These are phyloP conservation scores for Drosophila atripex DNA, from an alignment of 2,888 invertebrate species.

Conservation along the genomic window DNA sequence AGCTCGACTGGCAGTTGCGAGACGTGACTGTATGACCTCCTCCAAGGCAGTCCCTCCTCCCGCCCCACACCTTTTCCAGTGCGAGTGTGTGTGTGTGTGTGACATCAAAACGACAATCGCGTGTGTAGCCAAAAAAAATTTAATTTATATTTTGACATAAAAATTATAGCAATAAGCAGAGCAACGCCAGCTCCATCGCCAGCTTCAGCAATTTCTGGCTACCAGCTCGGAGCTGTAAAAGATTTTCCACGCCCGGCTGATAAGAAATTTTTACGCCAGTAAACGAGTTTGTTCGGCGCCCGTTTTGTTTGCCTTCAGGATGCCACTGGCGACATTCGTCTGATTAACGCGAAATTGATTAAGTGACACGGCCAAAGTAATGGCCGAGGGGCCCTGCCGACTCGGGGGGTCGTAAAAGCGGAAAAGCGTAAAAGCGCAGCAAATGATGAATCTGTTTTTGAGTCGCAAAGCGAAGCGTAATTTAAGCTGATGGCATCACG, in stretches of 20 bases:
- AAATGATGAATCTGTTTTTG: slow-evolving; percentile 69
- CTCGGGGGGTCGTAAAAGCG: slow-evolving; percentile 21
- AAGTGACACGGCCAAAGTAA: slow-evolving; percentile 65
- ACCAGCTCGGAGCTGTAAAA: slow-evolving; percentile 33
- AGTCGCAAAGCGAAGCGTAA: slow-evolving; percentile 31
- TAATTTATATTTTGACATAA: slow-evolving; percentile 80
- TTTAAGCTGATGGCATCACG: slow-evolving; percentile 27
- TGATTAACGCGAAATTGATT: slow-evolving; percentile 79
- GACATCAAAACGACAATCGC: slow-evolving; percentile 80
- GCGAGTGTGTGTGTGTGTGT: slow-evolving; percentile 50
- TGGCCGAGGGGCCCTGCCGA: slow-evolving; percentile 12
- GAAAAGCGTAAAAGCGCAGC: slow-evolving; percentile 15
- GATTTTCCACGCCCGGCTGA: slow-evolving; percentile 26
- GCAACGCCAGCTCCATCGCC: neutral
- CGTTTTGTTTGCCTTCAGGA: slow-evolving; percentile 72
- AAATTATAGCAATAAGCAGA: slow-evolving; percentile 77
- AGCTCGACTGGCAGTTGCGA: slow-evolving; percentile 71
- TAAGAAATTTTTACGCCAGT: slow-evolving; percentile 44
- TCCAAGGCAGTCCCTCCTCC: slow-evolving; percentile 1
- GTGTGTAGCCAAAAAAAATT: slow-evolving; percentile 75
- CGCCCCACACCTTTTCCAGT: slow-evolving; percentile 5
- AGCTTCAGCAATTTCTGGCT: slow-evolving; percentile 5
- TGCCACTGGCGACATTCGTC: slow-evolving; percentile 75
- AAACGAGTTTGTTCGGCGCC: slow-evolving; percentile 29
- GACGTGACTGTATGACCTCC: slow-evolving; percentile 77